A percentile compares a stretch with the other conserved stretches of the same genome.
Evolutionary conservation across 1,140 invertebrate genomes (phyloP).

Genomic region (Hyphantria cunea): DNA sequence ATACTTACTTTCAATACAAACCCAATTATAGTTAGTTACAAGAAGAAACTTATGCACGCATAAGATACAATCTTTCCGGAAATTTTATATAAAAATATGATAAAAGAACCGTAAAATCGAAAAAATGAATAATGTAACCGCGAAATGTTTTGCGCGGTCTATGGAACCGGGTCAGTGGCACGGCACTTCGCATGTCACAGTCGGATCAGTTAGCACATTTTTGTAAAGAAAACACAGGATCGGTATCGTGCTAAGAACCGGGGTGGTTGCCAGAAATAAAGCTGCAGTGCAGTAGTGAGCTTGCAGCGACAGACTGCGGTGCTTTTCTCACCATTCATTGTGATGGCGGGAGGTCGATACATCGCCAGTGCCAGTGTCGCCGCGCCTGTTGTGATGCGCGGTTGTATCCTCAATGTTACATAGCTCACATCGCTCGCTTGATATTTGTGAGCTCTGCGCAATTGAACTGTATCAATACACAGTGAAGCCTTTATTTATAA

Average conservation of each 20-base stretch:
- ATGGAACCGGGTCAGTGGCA: conserved; percentile 36
- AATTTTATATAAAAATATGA: conserved; percentile 23
- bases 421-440: conserved; percentile 29
- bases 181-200: conserved; percentile 35
- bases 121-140: conserved; percentile 19
- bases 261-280: conserved; percentile 75
- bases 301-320: conserved; percentile 70
- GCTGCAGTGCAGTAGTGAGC: conserved; percentile 73
- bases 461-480: conserved; percentile 19
- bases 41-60: conserved; percentile 52
- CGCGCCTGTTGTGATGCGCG: conserved; percentile 55
- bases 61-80: conserved; percentile 28
- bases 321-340: conserved; percentile 64
- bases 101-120: conserved; percentile 16
- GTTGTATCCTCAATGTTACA: conserved; percentile 32
- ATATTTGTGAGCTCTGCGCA: conserved; percentile 39
- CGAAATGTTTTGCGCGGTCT: conserved; percentile 17
- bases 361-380: conserved; percentile 47
- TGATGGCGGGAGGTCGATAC: conserved; percentile 70
- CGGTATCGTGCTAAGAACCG: conserved; percentile 44
- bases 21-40: no score
- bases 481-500: conserved; percentile 63
- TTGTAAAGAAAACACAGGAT: conserved; percentile 34
- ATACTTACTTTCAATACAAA: no score
- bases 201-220: conserved; percentile 52